These are phyloP conservation scores for Myripristis murdjan DNA, from an alignment of 2,797 vertebrate species.

Conservation along the genomic window DNA sequence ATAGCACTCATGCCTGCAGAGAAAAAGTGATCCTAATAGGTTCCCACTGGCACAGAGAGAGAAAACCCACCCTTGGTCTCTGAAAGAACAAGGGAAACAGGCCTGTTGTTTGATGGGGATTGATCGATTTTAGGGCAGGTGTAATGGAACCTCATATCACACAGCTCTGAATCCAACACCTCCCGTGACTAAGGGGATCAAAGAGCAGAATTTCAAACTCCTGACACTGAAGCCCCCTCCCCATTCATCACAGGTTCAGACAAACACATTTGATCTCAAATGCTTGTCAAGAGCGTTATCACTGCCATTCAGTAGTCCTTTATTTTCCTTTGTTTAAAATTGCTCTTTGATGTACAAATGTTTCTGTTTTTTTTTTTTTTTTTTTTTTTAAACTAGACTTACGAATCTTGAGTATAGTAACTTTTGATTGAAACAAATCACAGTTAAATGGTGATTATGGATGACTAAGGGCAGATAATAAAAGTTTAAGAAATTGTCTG, in stretches of 20 bases:
- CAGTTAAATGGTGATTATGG: not conserved
- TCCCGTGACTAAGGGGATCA: slow-evolving; percentile 31
- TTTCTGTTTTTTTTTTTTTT: slow-evolving; percentile 33
- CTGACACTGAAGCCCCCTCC: slow-evolving; percentile 8
- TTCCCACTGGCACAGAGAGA: slow-evolving; percentile 52
- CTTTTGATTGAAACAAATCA: not conserved
- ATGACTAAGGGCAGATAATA: not conserved
- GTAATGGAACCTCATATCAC: slow-evolving; percentile 61
- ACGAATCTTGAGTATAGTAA: not conserved
- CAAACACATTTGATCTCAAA: slow-evolving; percentile 29
- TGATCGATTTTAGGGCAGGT: slow-evolving; percentile 42
- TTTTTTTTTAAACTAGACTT: slow-evolving; percentile 23
- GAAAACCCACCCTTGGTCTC: slow-evolving; percentile 35
- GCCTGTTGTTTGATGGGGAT: slow-evolving; percentile 49
- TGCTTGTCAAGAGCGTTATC: slow-evolving; percentile 11
- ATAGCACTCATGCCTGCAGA: slow-evolving; percentile 39
- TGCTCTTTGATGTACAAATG: slow-evolving; percentile 24
- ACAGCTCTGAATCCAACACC: slow-evolving; percentile 38
- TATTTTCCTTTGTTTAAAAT: slow-evolving; percentile 1
- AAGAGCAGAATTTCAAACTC: slow-evolving; percentile 23
- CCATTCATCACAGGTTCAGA: slow-evolving; percentile 6
- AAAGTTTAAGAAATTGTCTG: slow-evolving; percentile 19
- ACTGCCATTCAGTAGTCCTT: slow-evolving; percentile 18
- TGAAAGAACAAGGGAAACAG: slow-evolving; percentile 34
- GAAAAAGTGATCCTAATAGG: slow-evolving; percentile 55